phyloP scores from a whole-genome alignment of 1,140 invertebrate species.

The Sminthurides bifidus region DNA sequence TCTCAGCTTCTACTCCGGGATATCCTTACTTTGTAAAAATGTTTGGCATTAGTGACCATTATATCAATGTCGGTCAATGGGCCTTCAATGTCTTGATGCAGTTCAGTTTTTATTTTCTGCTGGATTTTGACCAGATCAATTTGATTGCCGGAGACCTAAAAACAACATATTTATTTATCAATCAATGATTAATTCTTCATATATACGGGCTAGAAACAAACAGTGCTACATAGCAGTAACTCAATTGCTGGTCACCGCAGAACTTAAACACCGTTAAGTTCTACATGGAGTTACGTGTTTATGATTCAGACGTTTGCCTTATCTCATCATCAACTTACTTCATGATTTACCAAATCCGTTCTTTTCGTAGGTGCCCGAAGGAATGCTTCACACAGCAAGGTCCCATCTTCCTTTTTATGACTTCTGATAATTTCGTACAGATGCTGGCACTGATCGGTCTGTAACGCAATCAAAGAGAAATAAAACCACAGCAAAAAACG shows the following conservation, averaged over 20 bases:
- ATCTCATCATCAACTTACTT: conserved; percentile 39
- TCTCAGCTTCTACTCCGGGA: background rate
- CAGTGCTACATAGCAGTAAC: background rate
- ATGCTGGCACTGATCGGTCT: conserved; percentile 79
- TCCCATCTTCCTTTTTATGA: conserved; percentile 83
- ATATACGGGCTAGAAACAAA: background rate
- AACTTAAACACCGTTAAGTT: too few relatives aligned
- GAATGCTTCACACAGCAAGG: conserved; percentile 81
- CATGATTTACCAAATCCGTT: conserved; percentile 78
- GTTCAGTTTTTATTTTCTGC: conserved; percentile 91
- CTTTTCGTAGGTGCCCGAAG: conserved; percentile 83
- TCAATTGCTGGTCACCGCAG: background rate
- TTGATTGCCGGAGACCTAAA: conserved; percentile 67
- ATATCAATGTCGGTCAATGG: conserved; percentile 73
- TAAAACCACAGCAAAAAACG: background rate
- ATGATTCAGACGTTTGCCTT: too few relatives aligned
- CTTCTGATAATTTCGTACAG: conserved; percentile 82
- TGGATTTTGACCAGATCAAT: conserved; percentile 89
- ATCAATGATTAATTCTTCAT: background rate
- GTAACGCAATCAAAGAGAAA: conserved; percentile 33
- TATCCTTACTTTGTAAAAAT: conserved; percentile 67
- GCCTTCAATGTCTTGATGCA: conserved; percentile 80
- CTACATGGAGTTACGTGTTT: too few relatives aligned
- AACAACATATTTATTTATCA: conserved; percentile 29
- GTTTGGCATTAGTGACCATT: conserved; percentile 82